Evolutionary conservation across 1,140 invertebrate genomes (phyloP).

Genomic region (Lasioglossum baleicum): DNA sequence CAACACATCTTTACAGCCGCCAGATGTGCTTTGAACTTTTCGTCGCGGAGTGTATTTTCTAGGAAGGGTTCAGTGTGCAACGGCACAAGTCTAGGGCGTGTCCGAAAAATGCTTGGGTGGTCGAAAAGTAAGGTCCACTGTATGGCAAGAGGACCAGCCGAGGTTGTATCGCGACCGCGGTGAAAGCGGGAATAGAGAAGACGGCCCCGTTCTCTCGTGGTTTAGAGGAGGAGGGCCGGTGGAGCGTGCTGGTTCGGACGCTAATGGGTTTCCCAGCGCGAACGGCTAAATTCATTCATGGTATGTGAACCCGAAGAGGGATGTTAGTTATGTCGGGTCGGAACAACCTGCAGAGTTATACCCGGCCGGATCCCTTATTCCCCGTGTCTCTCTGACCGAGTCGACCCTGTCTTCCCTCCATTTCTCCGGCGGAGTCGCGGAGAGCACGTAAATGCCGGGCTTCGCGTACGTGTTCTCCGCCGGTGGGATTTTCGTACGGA

Average conservation of each 20-base stretch:
- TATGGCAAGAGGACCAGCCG: no score
- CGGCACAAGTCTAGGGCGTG: no score
- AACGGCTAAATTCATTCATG: constrained; percentile 50
- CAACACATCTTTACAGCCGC: no score
- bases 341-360: constrained; percentile 60
- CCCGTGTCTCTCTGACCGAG: constrained; percentile 13
- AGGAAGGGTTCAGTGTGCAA: no score
- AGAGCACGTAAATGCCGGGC: constrained; percentile 5
- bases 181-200: constrained; percentile 34
- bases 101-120: no score
- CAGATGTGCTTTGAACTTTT: no score
- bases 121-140: no score
- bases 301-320: constrained; percentile 36
- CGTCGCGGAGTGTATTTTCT: no score
- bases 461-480: constrained; percentile 36
- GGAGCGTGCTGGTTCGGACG: constrained; percentile 54
- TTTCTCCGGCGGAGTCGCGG: background rate
- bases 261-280: constrained; percentile 66
- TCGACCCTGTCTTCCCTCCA: background rate
- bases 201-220: background rate
- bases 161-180: background rate
- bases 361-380: constrained; percentile 38
- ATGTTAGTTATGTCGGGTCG: constrained; percentile 60
- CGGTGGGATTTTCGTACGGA: constrained; percentile 30
- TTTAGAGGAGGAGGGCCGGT: constrained; percentile 41